Base-by-base conservation (phyloP, 2,797 vertebrate species). In the Coluber constrictor region DNA sequence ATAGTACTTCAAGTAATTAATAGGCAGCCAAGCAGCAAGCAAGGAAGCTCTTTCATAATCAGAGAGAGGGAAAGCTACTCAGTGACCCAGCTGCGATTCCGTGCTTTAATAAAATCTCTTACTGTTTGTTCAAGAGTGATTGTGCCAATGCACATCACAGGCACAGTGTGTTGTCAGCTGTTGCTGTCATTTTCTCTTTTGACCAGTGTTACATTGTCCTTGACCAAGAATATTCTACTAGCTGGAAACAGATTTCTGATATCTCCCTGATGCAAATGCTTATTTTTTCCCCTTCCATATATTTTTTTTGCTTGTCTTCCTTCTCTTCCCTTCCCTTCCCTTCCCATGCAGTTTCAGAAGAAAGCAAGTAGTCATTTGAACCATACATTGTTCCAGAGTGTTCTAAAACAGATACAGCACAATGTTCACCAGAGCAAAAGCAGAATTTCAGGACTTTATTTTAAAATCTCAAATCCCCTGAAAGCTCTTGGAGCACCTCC, bases 51-150 rank as follows among this genome's bases (percentile, higher is more conserved):
- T 37, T 54, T 25, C 29, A 61, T 83, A 92, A 56, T 18, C 29
- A 61, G 63, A 61, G 16, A 47, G 2, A 0, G 7, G 66, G 20
- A 89, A 93, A 92, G 86, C 4, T 90, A 13, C 60, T 92, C 27
- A 87, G 32, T 94, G 79, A 5, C 61, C 91, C 25, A 94, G 4
- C 3, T 55, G 5, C 10, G 0, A 27, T 57, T 93, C 89, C 32
- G 23, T 54, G 23, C 93, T 92, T 92, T 27, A 94, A 88, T 92
- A 90, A 87, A 93, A 91, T 20, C n/a, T 70, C 27, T 27, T 83
- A 83, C 61, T 88, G 8, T 94, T 93, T 92, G 32, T 7, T 93
- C 27, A 74, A 90, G 92, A 92, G 70, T 47, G 3, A 29, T n/a
- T 0, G 4, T 47, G 20, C 86, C 74, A 8, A 3, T 61, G 20